Evolutionary conservation across 2,888 invertebrate genomes (phyloP).

Genomic region (Microplitis manilae): DNA sequence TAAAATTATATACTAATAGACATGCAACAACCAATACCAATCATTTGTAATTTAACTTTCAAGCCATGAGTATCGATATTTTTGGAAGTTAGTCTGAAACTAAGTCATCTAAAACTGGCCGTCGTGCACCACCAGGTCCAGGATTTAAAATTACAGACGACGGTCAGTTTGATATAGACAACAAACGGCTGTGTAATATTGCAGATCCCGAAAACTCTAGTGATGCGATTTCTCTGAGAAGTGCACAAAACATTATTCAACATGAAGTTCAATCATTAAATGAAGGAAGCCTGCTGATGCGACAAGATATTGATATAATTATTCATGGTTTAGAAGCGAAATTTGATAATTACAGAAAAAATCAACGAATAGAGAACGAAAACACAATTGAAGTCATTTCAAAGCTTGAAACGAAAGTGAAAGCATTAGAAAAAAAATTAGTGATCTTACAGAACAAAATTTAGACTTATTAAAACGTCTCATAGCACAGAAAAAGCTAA

Average conservation of each 20-base stretch:
- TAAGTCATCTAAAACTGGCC: background rate
- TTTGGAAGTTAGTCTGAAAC: slow-evolving; percentile 18
- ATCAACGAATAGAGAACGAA: too few relatives aligned
- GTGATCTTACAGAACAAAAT: background rate
- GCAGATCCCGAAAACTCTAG: slow-evolving; percentile 10
- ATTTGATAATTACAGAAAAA: too few relatives aligned
- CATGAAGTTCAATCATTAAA: background rate
- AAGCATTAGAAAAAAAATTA: background rate
- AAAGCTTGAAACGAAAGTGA: background rate
- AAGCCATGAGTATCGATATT: slow-evolving; percentile 30
- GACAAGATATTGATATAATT: background rate
- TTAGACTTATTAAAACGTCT: background rate
- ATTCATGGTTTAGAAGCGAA: too few relatives aligned
- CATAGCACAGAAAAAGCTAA: background rate
- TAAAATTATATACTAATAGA: too few relatives aligned
- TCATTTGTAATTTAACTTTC: background rate
- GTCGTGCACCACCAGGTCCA: slow-evolving; percentile 17
- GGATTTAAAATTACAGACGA: slow-evolving; percentile 38
- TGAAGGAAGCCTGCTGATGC: background rate
- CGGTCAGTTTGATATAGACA: slow-evolving; percentile 40
- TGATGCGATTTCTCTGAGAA: slow-evolving; percentile 29
- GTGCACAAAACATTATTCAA: background rate
- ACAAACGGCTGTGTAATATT: slow-evolving; percentile 41
- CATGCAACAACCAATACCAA: background rate
- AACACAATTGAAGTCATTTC: slow-evolving; percentile 49